phyloP scores from a whole-genome alignment of 2,888 invertebrate species.

The Blomia tropicalis region DNA sequence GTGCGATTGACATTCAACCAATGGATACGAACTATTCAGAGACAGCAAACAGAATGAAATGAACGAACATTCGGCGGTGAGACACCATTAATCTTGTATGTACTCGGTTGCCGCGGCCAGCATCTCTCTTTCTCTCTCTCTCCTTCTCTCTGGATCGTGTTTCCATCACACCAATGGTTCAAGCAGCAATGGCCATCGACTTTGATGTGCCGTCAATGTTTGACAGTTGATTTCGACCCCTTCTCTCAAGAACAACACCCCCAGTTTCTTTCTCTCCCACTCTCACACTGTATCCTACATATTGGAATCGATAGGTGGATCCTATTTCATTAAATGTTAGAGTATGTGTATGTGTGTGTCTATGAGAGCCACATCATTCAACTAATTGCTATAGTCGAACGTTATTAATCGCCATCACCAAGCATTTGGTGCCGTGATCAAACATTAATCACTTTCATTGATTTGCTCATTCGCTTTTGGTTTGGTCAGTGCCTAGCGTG shows the following conservation, averaged over 20 bases:
- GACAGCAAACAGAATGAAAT: too few species aligned
- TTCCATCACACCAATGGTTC: too few species aligned
- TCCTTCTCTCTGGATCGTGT: slow-evolving; percentile 6
- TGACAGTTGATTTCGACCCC: too few species aligned
- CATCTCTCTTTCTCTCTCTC: not conserved
- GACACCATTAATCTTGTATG: slow-evolving; percentile 9
- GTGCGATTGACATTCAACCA: slow-evolving; percentile 7
- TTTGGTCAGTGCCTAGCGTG: too few species aligned
- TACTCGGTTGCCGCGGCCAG: not conserved
- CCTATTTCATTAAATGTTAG: not conserved
- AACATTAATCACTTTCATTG: not conserved
- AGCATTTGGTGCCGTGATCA: not conserved
- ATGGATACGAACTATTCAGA: not conserved
- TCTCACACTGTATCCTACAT: too few species aligned
- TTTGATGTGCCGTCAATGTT: slow-evolving; percentile 3
- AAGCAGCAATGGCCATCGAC: not conserved
- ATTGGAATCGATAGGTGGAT: slow-evolving; percentile 15
- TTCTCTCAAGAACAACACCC: too few species aligned
- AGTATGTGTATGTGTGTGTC: too few species aligned
- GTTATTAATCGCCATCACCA: slow-evolving; percentile 1
- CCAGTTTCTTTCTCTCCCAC: too few species aligned
- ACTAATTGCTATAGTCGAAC: not conserved
- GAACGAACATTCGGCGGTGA: too few species aligned
- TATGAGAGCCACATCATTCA: slow-evolving; percentile 3
- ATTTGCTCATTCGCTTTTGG: too few species aligned